Base-by-base conservation (phyloP, 37 sponge, comb jelly and placozoan genomes). In the Oopsacas minuta region DNA sequence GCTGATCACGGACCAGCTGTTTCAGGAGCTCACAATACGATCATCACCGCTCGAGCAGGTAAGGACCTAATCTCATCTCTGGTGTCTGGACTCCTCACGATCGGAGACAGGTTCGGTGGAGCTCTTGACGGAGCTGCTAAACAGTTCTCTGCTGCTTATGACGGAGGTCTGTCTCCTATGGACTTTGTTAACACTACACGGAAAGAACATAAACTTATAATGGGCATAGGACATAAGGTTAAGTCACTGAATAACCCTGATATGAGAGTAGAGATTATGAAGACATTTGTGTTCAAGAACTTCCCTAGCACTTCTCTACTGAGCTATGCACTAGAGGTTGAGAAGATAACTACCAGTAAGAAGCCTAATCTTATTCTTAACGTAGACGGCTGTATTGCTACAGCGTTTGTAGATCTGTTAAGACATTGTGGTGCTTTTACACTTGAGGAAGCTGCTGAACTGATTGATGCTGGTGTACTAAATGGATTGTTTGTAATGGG, bases 1-100 rank as follows among this genome's bases (percentile, higher is more conserved):
- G 97, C 97, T 23, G 97, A 96, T 85, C 97, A 96, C 46, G 97
- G 97, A 8, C 97, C 97, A 81, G 97, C 97, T 22, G 97, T 96
- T 83, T 96, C 97, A 30, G 97, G 97, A 1, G 97, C 97, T 0
- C 97, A 96, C 91, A 96, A 96, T 87, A 96, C 97, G 37, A 96
- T 96, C 52, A 90, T 96, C 23, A 86, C 97, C 0, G 91, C 97
- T 0, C 38, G 97, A 12, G 97, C 97, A 0, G 97, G 97, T 36
- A 96, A 96, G 83, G 97, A 96, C 84, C 93, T 96, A 36, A 90
- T 96, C 17, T 96, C 97, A 42, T 96, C 94, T 1, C 85, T 96
- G 30, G 83, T 91, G 46, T 94, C 94, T 35, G 97, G 97, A 23
- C 88, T 96, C 0, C 91, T 96, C 39, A 96, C 97, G 81, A 92